Percentiles rank a stretch among this genome's conserved stretches.
These are phyloP conservation scores for Tiaroga cobitis DNA, from an alignment of 2,797 vertebrate species.

Conservation along the genomic window DNA sequence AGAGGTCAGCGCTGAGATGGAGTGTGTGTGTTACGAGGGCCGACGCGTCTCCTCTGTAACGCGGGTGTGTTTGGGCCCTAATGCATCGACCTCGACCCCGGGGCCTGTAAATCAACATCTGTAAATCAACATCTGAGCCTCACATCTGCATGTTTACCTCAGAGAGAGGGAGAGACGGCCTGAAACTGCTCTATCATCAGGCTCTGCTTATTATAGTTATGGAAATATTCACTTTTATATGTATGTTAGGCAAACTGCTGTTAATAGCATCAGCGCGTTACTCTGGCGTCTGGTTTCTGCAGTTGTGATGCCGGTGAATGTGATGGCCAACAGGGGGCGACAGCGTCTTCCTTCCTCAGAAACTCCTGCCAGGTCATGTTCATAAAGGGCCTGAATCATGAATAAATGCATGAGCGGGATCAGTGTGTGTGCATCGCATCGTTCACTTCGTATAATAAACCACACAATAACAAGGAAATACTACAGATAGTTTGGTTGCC, in stretches of 20 bases:
- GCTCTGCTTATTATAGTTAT: too few relatives aligned
- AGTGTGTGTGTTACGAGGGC: conserved; percentile 58
- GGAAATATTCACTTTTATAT: conserved; percentile 7
- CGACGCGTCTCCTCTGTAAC: not conserved
- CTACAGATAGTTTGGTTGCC: not conserved
- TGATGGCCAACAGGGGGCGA: conserved; percentile 31
- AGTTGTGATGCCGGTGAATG: not conserved
- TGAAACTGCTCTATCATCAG: too few relatives aligned
- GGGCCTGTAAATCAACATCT: conserved; percentile 70
- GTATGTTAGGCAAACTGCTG: not conserved
- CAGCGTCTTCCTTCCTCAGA: not conserved
- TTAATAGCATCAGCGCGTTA: too few relatives aligned
- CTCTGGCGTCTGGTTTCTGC: not conserved
- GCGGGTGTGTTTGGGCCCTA: conserved; percentile 68
- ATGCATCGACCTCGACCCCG: conserved; percentile 80
- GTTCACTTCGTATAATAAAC: not conserved
- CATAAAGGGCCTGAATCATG: not conserved
- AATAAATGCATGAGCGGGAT: not conserved
- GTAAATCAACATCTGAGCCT: too few relatives aligned
- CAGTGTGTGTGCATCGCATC: not conserved
- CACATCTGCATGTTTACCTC: not conserved
- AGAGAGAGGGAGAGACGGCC: too few relatives aligned
- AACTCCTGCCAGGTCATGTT: not conserved
- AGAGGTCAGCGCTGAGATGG: not conserved
- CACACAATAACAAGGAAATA: not conserved